Evolutionary conservation across 1,140 invertebrate species (phyloP), one percentile per base, ranked within the genome.

Genomic region (Subanguina moxae): DNA sequence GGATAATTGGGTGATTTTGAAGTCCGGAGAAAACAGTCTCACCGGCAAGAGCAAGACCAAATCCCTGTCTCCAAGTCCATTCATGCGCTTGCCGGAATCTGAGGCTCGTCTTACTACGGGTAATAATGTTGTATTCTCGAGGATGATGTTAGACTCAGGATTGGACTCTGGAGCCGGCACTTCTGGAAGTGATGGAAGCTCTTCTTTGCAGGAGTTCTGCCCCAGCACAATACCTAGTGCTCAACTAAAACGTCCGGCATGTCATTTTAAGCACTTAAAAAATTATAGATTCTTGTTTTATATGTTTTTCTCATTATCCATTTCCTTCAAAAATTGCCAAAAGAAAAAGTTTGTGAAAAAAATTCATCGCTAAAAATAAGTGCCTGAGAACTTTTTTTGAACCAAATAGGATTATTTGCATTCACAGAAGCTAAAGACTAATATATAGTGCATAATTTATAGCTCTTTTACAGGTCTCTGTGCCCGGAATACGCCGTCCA

Each of bases 1-100:
- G 68, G 92, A 95, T 78, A 86, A 88, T 52, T 97, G 92, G 92
- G 86, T 58, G 0, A 61, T 78, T 19, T 43, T 65, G 59, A 21
- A 67, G 65, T 32, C 17, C 32, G 64, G 21, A 59, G 43, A 52
- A 32, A 63, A 43, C 23, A n/a, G 30, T 15, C 19, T 45, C 17
- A 15, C 43, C 19, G n/a, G 59, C n/a, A 21, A 57, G 46, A 65
- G 45, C 23, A 64, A 56, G 28, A 57, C 58, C 15, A 28, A 58
- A 1, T 38, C 64, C 58, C 45, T 52, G 21, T 56, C 1, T 19
- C 21, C 38, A 17, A 76, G n/a, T 19, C 48, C 48, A 3, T 21
- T 21, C 19, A 61, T 32, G 38, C 38, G 19, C 23, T 28, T 1
- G 17, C 28, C 1, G 21, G 64, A 28, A 38, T 3, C 3, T 5